These are phyloP conservation scores for Drosophila tsacasi DNA, from an alignment of 1,140 invertebrate species.

Conservation along the genomic window DNA sequence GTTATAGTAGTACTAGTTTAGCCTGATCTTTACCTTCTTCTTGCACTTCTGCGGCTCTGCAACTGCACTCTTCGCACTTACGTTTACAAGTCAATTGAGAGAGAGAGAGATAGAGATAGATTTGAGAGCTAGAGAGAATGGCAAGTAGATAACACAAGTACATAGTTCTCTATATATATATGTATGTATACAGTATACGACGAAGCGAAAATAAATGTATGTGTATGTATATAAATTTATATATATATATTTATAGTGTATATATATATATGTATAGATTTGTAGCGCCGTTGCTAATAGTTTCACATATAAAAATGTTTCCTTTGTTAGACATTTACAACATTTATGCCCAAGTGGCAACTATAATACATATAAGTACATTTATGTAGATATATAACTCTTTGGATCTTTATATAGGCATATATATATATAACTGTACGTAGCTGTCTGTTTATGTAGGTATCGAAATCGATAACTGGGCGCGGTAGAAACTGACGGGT, in stretches of 20 bases:
- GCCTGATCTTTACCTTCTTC: slow-evolving; percentile 12
- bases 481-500: slow-evolving; percentile 18
- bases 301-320: slow-evolving; percentile 55
- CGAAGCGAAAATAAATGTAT: slow-evolving; percentile 49
- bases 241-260: slow-evolving; percentile 32
- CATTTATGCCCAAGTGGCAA: slow-evolving; percentile 62
- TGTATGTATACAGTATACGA: slow-evolving; percentile 35
- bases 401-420: slow-evolving; percentile 45
- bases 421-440: slow-evolving; percentile 29
- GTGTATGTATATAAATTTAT: slow-evolving; percentile 41
- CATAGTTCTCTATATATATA: slow-evolving; percentile 41
- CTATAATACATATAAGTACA: slow-evolving; percentile 72
- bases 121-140: slow-evolving; percentile 31
- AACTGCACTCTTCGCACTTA: slow-evolving; percentile 48
- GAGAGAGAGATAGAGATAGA: slow-evolving; percentile 22
- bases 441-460: slow-evolving; percentile 35
- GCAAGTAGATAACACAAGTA: slow-evolving; percentile 57
- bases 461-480: slow-evolving; percentile 25
- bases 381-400: slow-evolving; percentile 53
- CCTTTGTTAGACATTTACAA: slow-evolving; percentile 71
- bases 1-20: slow-evolving; percentile 43
- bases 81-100: slow-evolving; percentile 34
- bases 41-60: slow-evolving; percentile 34
- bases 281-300: slow-evolving; percentile 63
- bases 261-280: slow-evolving; percentile 61